These are phyloP conservation scores for Andinoacara biseriatus DNA, from an alignment of 2,113 vertebrate species.

Conservation along the genomic window DNA sequence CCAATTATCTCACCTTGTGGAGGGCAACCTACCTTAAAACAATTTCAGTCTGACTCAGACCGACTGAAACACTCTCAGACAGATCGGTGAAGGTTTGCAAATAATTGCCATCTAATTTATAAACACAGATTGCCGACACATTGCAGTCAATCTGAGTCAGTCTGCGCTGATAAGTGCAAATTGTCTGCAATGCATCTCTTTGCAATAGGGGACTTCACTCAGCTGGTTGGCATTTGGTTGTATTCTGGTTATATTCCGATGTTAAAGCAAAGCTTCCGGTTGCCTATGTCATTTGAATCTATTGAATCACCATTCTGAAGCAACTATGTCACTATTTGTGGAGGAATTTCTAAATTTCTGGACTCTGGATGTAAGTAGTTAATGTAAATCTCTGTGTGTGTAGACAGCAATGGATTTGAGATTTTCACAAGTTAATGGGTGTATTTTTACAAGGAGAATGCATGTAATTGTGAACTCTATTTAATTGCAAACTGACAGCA, in stretches of 20 bases:
- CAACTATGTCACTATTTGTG: neutral
- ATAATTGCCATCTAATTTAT: too few relatives aligned
- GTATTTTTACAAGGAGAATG: neutral
- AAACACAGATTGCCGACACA: too few relatives aligned
- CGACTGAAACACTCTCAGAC: too few relatives aligned
- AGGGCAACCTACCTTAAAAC: neutral
- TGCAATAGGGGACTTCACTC: neutral
- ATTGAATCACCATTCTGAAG: neutral
- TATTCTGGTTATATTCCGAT: neutral
- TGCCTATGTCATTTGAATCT: neutral
- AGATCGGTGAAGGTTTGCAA: too few relatives aligned
- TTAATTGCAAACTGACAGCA: neutral
- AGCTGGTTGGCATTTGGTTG: neutral
- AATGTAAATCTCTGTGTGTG: neutral
- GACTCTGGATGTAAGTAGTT: neutral
- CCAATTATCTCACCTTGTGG: neutral
- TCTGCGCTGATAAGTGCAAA: neutral
- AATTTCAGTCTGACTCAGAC: too few relatives aligned
- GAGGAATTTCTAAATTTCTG: neutral
- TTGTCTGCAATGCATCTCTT: neutral
- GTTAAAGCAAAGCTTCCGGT: neutral
- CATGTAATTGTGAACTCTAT: neutral
- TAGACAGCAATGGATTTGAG: neutral
- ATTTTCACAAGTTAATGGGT: neutral
- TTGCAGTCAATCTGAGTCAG: too few relatives aligned